Conservation (phyloP, 2,113 vertebrate species). For the Beaufortia kweichowensis region DNA sequence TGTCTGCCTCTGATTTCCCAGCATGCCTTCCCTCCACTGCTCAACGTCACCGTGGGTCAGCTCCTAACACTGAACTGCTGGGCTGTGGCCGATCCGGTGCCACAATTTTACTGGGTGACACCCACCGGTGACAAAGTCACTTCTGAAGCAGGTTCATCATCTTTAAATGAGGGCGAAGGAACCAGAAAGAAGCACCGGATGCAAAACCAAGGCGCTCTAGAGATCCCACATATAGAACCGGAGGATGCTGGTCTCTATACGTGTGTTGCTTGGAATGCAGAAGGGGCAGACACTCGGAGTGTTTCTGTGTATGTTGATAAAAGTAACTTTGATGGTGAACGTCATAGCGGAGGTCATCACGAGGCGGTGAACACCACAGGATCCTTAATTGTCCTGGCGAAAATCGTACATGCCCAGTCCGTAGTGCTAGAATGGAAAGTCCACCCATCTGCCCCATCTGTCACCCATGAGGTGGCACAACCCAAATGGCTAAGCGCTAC, state of each 20-base stretch:
- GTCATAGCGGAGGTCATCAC: constrained; percentile 39
- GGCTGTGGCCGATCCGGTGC: constrained; percentile 76
- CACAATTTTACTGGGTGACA: constrained; percentile 81
- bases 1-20: constrained; percentile 75
- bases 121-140: constrained; percentile 79
- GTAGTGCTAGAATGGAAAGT: constrained; percentile 79
- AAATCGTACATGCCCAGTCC: constrained; percentile 78
- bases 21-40: constrained; percentile 63
- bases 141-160: constrained; percentile 63
- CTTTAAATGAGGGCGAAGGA: constrained; percentile 58
- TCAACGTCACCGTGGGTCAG: constrained; percentile 71
- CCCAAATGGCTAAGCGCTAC: constrained; percentile 76
- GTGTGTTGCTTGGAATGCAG: constrained; percentile 79
- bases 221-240: constrained; percentile 71
- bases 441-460: constrained; percentile 44
- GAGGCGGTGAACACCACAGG: constrained; percentile 47
- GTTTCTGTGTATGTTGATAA: constrained; percentile 70
- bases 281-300: constrained; percentile 76
- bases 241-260: constrained; percentile 78
- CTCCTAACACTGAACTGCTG: constrained; percentile 75
- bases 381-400: constrained; percentile 74
- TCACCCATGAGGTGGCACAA: constrained; percentile 52
- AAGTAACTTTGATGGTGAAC: constrained; percentile 40
- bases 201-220: constrained; percentile 70
- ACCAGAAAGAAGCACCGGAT: constrained; percentile 67